These are phyloP conservation scores for Sminthurinus aureus DNA, from an alignment of 2,888 invertebrate genomes.

Conservation along the genomic window DNA sequence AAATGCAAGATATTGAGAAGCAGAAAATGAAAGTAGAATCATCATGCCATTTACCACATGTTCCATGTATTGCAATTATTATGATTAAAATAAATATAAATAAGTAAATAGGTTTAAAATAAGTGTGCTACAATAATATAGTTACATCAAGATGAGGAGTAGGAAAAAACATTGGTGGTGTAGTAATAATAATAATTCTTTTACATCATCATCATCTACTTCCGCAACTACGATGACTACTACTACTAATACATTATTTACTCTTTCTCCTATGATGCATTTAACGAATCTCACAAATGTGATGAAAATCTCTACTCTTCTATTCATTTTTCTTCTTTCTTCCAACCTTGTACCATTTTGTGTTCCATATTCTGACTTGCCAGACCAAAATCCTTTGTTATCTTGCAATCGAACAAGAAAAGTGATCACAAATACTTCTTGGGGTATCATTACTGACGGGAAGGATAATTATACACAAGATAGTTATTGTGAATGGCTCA, in stretches of 20 bases:
- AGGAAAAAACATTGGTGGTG: not conserved
- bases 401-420: slow-evolving; percentile 82
- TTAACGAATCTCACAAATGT: not conserved
- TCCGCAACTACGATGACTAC: not conserved
- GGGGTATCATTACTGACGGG: slow-evolving; percentile 89
- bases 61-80: not conserved
- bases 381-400: not conserved
- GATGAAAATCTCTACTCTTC: not conserved
- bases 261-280: not conserved
- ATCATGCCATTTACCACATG: not conserved
- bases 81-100: not conserved
- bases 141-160: not conserved
- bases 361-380: slow-evolving; percentile 4
- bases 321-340: slow-evolving; percentile 7
- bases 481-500: slow-evolving; percentile 96
- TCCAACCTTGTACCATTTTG: not conserved
- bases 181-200: not conserved
- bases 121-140: not conserved
- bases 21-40: not conserved
- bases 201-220: not conserved
- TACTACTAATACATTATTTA: too few relatives aligned
- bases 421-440: slow-evolving; percentile 76
- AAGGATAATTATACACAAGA: slow-evolving; percentile 89
- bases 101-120: not conserved
- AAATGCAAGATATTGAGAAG: not conserved